Evolutionary conservation across 2,113 vertebrate species (phyloP), one percentile per base, ranked within the genome.

Genomic region (Notarius lentiginosus): DNA sequence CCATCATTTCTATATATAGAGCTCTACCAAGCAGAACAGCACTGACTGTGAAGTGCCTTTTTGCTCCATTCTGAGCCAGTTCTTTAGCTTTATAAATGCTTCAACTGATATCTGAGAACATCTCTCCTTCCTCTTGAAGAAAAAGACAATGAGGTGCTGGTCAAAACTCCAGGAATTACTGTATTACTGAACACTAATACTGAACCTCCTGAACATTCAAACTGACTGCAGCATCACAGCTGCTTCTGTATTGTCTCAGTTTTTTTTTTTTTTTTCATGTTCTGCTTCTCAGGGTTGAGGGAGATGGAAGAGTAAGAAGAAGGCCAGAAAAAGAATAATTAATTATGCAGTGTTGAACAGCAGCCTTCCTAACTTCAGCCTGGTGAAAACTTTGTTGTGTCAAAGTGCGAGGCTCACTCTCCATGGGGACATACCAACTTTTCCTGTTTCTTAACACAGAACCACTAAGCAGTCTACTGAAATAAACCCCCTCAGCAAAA

Each of bases 1-100:
- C 73, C 73, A 88, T 77, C 83, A 68, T 86, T 85, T 81, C 87
- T 86, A 90, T 72, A 90, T 86, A 84, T 86, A 86, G 84, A 88
- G 51, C 60, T 84, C 47, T 86, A 66, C 83, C 70, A 86, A 51
- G 27, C 47, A 86, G 77, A 83, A 82, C 55, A 86, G 86, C 41
- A 65, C 55, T 56, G 83, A 70, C 83, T 85, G 83, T 61, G 84
- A 84, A 86, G 84, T 56, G 30, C 79, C 73, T 77, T 61, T 86
- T 84, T 86, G 56, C 68, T 81, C 76, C 47, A 56, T 84, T 84
- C 30, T 56, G 61, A 84, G 85, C 34, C 65, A 84, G 30, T 49
- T 84, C 7, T 51, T n/a, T 82, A 27, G 49, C 47, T 80, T 34
- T 58, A 49, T 82, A 82, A 61, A 81, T 24, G 24, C 20, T 56